Evolutionary conservation across 2,113 vertebrate species (phyloP).

Genomic region (Serilophus lunatus): DNA sequence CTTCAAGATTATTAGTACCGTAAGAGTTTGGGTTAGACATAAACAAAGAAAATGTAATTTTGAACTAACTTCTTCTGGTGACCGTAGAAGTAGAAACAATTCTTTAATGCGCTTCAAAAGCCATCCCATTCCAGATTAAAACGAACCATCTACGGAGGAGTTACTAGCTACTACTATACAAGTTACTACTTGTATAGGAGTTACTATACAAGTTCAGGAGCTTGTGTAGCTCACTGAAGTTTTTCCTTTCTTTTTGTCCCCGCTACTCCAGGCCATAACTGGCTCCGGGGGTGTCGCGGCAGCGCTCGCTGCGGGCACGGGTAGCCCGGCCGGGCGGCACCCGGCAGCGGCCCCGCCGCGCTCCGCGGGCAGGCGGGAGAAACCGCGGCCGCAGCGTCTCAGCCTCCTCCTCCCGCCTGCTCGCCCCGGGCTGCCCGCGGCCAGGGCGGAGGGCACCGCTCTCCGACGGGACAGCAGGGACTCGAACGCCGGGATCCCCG

Average conservation of each 20-base stretch:
- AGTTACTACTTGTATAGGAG: too few relatives aligned
- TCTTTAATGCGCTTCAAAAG: not conserved
- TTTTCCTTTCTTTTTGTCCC: too few relatives aligned
- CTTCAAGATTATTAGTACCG: not conserved
- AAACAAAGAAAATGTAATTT: not conserved
- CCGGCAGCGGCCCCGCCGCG: not conserved
- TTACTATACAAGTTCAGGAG: too few relatives aligned
- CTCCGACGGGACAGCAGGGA: not conserved
- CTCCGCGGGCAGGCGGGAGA: not conserved
- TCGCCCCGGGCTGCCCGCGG: not conserved
- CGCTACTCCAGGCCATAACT: accelerated
- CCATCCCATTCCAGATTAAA: not conserved
- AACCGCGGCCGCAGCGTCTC: not conserved
- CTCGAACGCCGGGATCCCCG: too few relatives aligned
- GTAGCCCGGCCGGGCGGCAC: not conserved
- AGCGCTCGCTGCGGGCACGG: accelerated
- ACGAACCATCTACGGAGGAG: accelerated
- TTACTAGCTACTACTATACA: accelerated
- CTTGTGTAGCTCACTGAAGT: accelerated
- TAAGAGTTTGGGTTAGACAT: not conserved
- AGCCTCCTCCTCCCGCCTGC: too few relatives aligned
- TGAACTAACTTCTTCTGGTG: not conserved
- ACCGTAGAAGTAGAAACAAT: accelerated
- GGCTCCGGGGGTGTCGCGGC: not conserved
- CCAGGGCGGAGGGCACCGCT: not conserved